Conservation (phyloP, 2,113 vertebrate species). For the Notiomystis cincta region DNA sequence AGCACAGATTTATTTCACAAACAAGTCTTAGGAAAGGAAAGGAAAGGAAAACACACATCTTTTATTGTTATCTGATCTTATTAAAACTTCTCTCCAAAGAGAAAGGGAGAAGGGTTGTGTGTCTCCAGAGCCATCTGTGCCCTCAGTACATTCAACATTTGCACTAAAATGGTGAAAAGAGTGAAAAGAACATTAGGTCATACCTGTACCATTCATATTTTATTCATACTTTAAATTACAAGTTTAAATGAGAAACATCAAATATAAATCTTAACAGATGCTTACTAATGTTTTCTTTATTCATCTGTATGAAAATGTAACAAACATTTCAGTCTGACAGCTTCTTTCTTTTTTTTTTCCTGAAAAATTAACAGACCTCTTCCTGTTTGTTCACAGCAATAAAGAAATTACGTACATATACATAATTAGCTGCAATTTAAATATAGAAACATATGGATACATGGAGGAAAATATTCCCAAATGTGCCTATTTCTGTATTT, state of each 20-base stretch:
- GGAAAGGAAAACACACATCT: no score
- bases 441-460: slow-evolving; percentile 18
- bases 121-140: not conserved
- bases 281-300: not conserved
- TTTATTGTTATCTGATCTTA: not conserved
- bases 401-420: not conserved
- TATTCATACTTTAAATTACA: not conserved
- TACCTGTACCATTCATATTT: not conserved
- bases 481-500: slow-evolving; percentile 27
- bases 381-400: slow-evolving; percentile 42
- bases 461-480: not conserved
- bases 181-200: not conserved
- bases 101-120: not conserved
- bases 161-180: not conserved
- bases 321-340: not conserved
- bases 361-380: slow-evolving; percentile 4
- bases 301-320: not conserved
- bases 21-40: not conserved
- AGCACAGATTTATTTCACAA: not conserved
- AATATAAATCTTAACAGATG: not conserved
- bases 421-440: slow-evolving; percentile 14
- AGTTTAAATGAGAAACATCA: slow-evolving; percentile 11
- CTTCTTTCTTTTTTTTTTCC: not conserved
- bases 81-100: not conserved
- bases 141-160: not conserved